Conservation (phyloP, 1,140 invertebrate species). For the Diabrotica undecimpunctata region DNA sequence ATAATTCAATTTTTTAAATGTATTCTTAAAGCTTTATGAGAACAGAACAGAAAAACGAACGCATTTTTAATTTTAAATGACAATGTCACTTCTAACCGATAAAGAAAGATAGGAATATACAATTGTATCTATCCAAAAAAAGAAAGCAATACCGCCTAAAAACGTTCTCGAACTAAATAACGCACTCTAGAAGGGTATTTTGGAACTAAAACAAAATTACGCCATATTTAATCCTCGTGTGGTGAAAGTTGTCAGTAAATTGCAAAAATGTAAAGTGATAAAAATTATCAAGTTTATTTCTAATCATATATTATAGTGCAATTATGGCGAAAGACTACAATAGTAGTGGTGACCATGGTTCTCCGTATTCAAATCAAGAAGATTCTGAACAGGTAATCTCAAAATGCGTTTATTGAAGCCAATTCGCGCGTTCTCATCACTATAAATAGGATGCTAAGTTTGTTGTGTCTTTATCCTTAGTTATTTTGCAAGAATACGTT, state of each 20-base stretch:
- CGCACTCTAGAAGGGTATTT: background rate
- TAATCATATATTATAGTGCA: slow-evolving; percentile 28
- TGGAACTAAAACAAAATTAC: slow-evolving; percentile 10
- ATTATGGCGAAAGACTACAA: slow-evolving; percentile 37
- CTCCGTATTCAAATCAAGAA: slow-evolving; percentile 22
- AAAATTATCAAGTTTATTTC: slow-evolving; percentile 20
- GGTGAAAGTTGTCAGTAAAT: slow-evolving; percentile 35
- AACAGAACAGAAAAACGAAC: no score
- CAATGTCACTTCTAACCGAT: no score
- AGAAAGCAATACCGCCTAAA: no score
- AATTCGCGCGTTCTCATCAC: slow-evolving; percentile 41
- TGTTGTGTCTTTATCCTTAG: background rate
- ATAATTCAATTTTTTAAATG: no score
- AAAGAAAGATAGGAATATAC: no score
- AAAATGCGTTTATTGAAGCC: slow-evolving; percentile 30
- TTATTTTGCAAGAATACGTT: background rate
- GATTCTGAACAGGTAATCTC: slow-evolving; percentile 34
- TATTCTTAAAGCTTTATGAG: no score
- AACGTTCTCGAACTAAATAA: background rate
- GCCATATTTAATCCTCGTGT: slow-evolving; percentile 41
- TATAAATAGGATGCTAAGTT: slow-evolving; percentile 32
- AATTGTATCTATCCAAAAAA: no score
- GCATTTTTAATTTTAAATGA: no score
- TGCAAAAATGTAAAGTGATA: slow-evolving; percentile 32
- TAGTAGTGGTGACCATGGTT: slow-evolving; percentile 28